A percentile compares a stretch with the other conserved stretches of the same genome.
Evolutionary conservation across 2,113 vertebrate species (phyloP).

Genomic region (Dolichallabes microphthalmus): DNA sequence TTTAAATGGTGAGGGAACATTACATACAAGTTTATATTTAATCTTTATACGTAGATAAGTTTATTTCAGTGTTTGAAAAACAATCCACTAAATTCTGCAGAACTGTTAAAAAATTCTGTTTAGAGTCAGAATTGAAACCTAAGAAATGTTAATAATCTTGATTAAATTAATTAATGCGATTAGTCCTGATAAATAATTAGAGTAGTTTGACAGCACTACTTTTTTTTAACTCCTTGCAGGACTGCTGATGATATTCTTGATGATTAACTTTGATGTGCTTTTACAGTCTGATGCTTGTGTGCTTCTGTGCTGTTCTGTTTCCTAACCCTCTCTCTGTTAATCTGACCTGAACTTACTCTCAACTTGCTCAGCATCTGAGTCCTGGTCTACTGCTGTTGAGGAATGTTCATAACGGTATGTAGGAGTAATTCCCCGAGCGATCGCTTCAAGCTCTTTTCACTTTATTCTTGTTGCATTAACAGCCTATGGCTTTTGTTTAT

Average conservation of each 20-base stretch:
- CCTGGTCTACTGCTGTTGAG: slow-evolving; percentile 81
- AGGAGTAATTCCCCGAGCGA: not conserved
- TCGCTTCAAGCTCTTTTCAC: not conserved
- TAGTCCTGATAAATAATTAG: not conserved
- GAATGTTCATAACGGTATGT: slow-evolving; percentile 75
- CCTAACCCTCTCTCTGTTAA: slow-evolving; percentile 41
- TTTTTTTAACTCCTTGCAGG: not conserved
- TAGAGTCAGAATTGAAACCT: not conserved
- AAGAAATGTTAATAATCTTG: not conserved
- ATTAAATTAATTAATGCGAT: not conserved
- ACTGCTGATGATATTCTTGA: not conserved
- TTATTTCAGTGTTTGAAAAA: not conserved
- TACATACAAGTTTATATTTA: not conserved
- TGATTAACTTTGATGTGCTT: slow-evolving; percentile 20
- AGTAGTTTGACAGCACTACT: not conserved
- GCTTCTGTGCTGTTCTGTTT: slow-evolving; percentile 64
- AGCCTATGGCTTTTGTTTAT: not conserved
- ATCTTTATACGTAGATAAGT: not conserved
- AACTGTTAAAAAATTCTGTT: not conserved
- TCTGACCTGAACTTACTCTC: slow-evolving; percentile 45
- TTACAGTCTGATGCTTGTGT: slow-evolving; percentile 46
- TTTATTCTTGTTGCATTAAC: not conserved
- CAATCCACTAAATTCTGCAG: not conserved
- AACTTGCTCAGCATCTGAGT: slow-evolving; percentile 77
- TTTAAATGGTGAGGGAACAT: not conserved